A percentile compares a stretch with the other conserved stretches of the same genome.
Conservation (phyloP, 2,888 invertebrate species). For the Tipula unca region DNA sequence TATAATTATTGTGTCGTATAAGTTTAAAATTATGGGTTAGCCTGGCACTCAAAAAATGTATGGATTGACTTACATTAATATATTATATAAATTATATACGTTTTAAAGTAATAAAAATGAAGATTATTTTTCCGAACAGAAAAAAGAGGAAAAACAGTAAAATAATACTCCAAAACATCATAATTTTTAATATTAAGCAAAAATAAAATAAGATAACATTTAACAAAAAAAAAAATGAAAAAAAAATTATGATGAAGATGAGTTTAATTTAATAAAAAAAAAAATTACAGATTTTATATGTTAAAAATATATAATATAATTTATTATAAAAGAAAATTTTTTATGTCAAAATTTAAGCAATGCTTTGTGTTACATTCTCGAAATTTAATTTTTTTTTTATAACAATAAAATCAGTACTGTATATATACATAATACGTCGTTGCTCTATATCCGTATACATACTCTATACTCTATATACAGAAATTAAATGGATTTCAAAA, state of each 20-base stretch:
- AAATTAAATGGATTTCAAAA: constrained; percentile 14
- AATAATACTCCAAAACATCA: constrained; percentile 14
- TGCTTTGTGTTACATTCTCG: neutral
- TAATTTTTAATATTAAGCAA: constrained; percentile 4
- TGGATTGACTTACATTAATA: neutral
- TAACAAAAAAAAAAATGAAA: neutral
- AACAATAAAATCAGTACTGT: neutral
- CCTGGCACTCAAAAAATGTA: too few relatives aligned
- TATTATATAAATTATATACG: neutral
- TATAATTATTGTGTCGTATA: too few relatives aligned
- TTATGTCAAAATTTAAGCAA: neutral
- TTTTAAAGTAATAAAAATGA: neutral
- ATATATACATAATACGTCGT: neutral
- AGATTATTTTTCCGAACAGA: neutral
- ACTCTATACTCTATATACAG: neutral
- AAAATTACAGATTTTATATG: neutral
- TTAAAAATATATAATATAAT: neutral
- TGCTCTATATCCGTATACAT: neutral
- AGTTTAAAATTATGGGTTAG: neutral
- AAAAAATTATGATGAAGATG: neutral
- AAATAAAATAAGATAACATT: neutral
- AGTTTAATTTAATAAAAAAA: neutral
- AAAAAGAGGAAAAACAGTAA: neutral
- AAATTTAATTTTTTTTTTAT: neutral
- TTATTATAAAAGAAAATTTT: neutral